A percentile compares a stretch with the other conserved stretches of the same genome.
phyloP scores from a whole-genome alignment of 1,140 invertebrate genomes.

The Temnothorax nylanderi region DNA sequence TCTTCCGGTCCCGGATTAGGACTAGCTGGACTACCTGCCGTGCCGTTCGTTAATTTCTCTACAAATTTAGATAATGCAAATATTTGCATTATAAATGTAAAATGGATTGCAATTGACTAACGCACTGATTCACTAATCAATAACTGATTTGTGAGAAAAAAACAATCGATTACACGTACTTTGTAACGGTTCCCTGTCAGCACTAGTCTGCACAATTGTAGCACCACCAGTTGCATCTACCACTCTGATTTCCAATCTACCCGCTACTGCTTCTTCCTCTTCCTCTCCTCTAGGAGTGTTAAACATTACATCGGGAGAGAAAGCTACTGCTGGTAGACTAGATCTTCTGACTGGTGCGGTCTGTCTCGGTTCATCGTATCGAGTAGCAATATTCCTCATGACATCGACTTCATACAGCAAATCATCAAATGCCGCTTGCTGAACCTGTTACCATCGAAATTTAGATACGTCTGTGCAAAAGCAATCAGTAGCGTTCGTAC shows the following conservation, averaged over 20 bases:
- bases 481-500: neutral
- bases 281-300: slow-evolving; percentile 79
- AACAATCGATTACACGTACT: slow-evolving; percentile 71
- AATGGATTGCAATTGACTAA: neutral
- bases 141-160: neutral
- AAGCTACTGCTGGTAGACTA: slow-evolving; percentile 80
- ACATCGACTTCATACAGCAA: slow-evolving; percentile 93
- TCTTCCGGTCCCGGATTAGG: slow-evolving; percentile 86
- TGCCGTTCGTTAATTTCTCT: slow-evolving; percentile 85
- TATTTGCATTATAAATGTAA: neutral
- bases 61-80: slow-evolving; percentile 34
- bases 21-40: slow-evolving; percentile 85
- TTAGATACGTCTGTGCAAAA: neutral
- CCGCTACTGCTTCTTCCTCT: slow-evolving; percentile 89
- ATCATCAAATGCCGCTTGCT: slow-evolving; percentile 95
- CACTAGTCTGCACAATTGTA: slow-evolving; percentile 84
- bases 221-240: slow-evolving; percentile 86
- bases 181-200: slow-evolving; percentile 83
- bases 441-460: slow-evolving; percentile 84
- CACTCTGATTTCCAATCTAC: slow-evolving; percentile 93
- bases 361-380: slow-evolving; percentile 78
- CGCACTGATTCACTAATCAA: neutral
- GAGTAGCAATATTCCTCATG: slow-evolving; percentile 91
- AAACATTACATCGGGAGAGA: slow-evolving; percentile 69
- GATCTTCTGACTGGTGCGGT: slow-evolving; percentile 73